These are phyloP conservation scores for Amphiprion ocellaris DNA, from an alignment of 2,113 vertebrate genomes.

Conservation along the genomic window DNA sequence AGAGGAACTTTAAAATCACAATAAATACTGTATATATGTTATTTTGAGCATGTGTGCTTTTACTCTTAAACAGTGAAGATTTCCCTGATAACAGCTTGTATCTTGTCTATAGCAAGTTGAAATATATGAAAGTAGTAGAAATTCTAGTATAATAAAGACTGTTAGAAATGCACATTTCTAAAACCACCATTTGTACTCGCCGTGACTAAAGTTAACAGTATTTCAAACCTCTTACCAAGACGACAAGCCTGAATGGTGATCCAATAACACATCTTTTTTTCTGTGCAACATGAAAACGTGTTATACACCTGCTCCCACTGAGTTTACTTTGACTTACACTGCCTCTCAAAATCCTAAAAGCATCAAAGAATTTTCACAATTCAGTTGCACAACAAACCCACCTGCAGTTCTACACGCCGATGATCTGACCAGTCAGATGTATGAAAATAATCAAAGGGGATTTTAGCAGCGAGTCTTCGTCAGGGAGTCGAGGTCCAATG, in stretches of 20 bases:
- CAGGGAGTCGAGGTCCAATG: not conserved
- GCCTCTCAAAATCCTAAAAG: slow-evolving; percentile 11
- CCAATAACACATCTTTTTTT: slow-evolving; percentile 37
- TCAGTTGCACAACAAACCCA: not conserved
- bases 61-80: too few species aligned
- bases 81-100: too few species aligned
- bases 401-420: not conserved
- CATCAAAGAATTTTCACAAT: slow-evolving; percentile 32
- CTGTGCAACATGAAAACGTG: slow-evolving; percentile 37
- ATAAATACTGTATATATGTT: too few species aligned
- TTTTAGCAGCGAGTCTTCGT: slow-evolving; percentile 4
- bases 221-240: slow-evolving; percentile 14
- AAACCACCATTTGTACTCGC: not conserved
- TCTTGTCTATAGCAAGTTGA: too few species aligned
- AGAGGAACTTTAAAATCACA: too few species aligned
- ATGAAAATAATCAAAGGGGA: slow-evolving; percentile 13
- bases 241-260: slow-evolving; percentile 13
- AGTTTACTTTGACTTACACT: slow-evolving; percentile 38
- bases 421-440: slow-evolving; percentile 3
- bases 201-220: slow-evolving; percentile 32
- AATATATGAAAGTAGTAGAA: too few species aligned
- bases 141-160: too few species aligned
- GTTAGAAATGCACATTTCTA: too few species aligned
- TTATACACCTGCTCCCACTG: slow-evolving; percentile 60
- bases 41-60: too few species aligned